A percentile compares a stretch with the other conserved stretches of the same genome.
phyloP scores from a whole-genome alignment of 2,888 invertebrate genomes.

The Lacanobia oleracea region DNA sequence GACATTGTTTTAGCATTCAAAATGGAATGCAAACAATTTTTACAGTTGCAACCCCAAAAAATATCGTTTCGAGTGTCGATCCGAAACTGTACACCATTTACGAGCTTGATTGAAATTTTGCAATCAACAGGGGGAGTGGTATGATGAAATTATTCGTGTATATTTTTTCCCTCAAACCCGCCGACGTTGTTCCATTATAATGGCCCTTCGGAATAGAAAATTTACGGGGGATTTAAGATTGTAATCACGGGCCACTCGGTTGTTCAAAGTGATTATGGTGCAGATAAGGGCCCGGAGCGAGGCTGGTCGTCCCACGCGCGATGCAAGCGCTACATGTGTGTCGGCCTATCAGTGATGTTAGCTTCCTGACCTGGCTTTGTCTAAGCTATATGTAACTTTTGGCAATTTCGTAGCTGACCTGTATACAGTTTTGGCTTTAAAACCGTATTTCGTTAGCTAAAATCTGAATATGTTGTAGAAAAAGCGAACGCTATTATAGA shows the following conservation, averaged over 20 bases:
- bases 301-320: constrained; percentile 84
- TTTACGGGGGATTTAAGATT: constrained; percentile 89
- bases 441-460: constrained; percentile 4
- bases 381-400: constrained; percentile 59
- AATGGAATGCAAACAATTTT: constrained; percentile 62
- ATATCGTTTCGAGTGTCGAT: constrained; percentile 88
- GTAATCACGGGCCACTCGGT: constrained; percentile 87
- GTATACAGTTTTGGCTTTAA: constrained; percentile 16
- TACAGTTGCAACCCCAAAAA: constrained; percentile 85
- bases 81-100: constrained; percentile 88
- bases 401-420: constrained; percentile 59
- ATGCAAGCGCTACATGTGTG: constrained; percentile 68
- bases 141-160: constrained; percentile 90
- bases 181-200: constrained; percentile 86
- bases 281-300: constrained; percentile 84
- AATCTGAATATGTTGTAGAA: constrained; percentile 1
- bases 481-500: neutral
- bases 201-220: constrained; percentile 85
- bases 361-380: constrained; percentile 66
- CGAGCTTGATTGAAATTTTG: constrained; percentile 90
- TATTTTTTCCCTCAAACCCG: constrained; percentile 85
- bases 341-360: constrained; percentile 70
- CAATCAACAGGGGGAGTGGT: constrained; percentile 89
- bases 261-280: constrained; percentile 89
- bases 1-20: constrained; percentile 64